Conservation (phyloP, 2,888 invertebrate species). For the Heliconius erato region DNA sequence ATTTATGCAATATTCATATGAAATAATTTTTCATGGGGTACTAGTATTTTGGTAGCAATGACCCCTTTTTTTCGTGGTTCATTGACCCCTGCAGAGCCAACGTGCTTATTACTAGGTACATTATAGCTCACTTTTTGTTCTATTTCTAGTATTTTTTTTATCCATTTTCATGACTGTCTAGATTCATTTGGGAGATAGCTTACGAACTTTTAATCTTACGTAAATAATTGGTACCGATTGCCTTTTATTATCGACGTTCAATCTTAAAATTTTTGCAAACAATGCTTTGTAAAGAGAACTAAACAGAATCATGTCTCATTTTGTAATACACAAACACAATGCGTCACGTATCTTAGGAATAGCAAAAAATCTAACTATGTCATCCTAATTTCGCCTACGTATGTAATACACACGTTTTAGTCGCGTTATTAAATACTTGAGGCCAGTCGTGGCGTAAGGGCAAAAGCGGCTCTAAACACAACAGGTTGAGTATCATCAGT, state of each 20-base stretch:
- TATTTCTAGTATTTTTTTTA: constrained; percentile 51
- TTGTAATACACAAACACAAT: constrained; percentile 4
- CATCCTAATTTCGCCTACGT: constrained; percentile 24
- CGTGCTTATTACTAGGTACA: constrained; percentile 66
- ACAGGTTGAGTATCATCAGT: too few species aligned
- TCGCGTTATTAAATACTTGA: constrained; percentile 12
- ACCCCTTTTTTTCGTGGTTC: constrained; percentile 78
- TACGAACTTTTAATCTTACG: constrained; percentile 11
- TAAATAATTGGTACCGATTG: neutral
- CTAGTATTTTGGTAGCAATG: constrained; percentile 70
- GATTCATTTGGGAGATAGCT: neutral
- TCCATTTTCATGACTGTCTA: constrained; percentile 29
- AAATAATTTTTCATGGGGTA: constrained; percentile 61
- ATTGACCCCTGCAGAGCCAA: constrained; percentile 77
- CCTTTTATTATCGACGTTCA: neutral
- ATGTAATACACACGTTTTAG: constrained; percentile 11
- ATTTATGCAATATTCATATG: constrained; percentile 47
- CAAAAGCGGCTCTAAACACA: too few species aligned
- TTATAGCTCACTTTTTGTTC: constrained; percentile 58
- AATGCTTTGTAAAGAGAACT: neutral
- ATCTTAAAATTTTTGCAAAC: constrained; percentile 5
- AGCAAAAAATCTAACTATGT: constrained; percentile 20
- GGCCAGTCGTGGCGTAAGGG: too few species aligned
- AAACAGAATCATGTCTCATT: neutral
- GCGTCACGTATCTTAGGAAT: constrained; percentile 10